phyloP scores from a whole-genome alignment of 2,797 vertebrate genomes.

The Mus spretus region DNA sequence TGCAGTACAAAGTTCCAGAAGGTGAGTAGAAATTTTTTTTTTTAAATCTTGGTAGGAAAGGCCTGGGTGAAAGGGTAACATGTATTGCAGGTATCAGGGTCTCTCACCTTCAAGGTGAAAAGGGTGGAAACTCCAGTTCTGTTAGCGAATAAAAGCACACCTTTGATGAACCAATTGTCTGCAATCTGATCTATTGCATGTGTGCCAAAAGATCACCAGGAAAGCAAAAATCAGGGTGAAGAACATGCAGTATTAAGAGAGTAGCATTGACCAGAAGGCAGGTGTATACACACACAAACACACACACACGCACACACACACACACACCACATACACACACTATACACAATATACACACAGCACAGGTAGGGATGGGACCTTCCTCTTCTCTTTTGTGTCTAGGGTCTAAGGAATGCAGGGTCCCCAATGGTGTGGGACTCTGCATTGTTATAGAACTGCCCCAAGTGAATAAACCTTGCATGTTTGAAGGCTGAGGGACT shows the following conservation, averaged over 20 bases:
- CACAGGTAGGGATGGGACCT: neutral
- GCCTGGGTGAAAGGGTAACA: too few species aligned
- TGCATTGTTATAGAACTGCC: neutral
- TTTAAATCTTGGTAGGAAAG: too few species aligned
- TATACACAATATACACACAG: neutral
- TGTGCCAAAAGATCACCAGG: too few species aligned
- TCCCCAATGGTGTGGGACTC: neutral
- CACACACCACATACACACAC: neutral
- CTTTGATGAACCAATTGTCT: too few species aligned
- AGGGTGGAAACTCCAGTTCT: too few species aligned
- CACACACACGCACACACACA: neutral
- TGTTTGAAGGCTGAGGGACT: neutral
- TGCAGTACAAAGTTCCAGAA: too few species aligned
- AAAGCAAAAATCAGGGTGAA: too few species aligned
- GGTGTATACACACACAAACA: neutral
- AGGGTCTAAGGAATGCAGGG: neutral
- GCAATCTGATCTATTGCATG: too few species aligned
- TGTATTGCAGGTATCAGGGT: too few species aligned
- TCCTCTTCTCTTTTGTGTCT: neutral
- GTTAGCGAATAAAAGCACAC: too few species aligned
- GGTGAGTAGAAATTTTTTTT: too few species aligned
- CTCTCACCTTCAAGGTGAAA: too few species aligned
- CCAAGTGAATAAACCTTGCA: neutral
- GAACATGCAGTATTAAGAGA: conserved; percentile 8
- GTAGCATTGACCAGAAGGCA: neutral